Base-by-base conservation (phyloP, 2,888 invertebrate species). In the Tryphoninae sp. region DNA sequence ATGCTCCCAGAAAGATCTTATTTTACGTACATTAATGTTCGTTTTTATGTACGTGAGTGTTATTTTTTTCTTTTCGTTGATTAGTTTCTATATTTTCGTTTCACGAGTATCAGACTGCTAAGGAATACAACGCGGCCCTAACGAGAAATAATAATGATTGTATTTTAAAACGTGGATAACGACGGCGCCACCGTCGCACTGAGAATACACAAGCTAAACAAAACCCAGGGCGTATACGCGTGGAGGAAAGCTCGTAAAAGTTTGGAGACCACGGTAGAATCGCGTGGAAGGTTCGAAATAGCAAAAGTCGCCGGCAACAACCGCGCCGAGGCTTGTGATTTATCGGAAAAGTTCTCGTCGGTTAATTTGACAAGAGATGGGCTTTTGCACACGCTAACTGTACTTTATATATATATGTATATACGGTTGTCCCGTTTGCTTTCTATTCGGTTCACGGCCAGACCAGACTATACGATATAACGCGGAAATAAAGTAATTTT, bases 281-380 rank as follows among this genome's bases (percentile, higher is more conserved):
- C 65, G 79, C 55, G 61, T 13, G 69, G 42, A 62, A 77, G 71
- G 53, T 65, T 76, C 68, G 68, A 55, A 79, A 79, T 45, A 71
- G 59, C 65, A 19, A 76, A 71, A 80, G 64, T 78, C 78, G 68
- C 67, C 9, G 26, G 61, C 22, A 79, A 75, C 42, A 79, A 78
- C 71, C 72, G 72, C 67, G 81, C 73, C 76, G 81, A 84, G 80
- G 75, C 82, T 80, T 80, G 82, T 80, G 86, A 86, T 85, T 87
- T 85, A 86, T 87, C 83, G 86, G 75, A 68, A 86, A 86, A 86
- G 83, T 86, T 85, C 72, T 76, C 75, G 84, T 80, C 79, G 80
- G 86, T 84, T 87, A 85, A 86, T 87, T 87, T 86, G 87, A 86
- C 86, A 86, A 87, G 82, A 79, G 82, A 84, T 83, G 83, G 79